A percentile compares a stretch with the other conserved stretches of the same genome.
Conservation (phyloP, 2,113 vertebrate species). For the Ibidorhyncha struthersii region DNA sequence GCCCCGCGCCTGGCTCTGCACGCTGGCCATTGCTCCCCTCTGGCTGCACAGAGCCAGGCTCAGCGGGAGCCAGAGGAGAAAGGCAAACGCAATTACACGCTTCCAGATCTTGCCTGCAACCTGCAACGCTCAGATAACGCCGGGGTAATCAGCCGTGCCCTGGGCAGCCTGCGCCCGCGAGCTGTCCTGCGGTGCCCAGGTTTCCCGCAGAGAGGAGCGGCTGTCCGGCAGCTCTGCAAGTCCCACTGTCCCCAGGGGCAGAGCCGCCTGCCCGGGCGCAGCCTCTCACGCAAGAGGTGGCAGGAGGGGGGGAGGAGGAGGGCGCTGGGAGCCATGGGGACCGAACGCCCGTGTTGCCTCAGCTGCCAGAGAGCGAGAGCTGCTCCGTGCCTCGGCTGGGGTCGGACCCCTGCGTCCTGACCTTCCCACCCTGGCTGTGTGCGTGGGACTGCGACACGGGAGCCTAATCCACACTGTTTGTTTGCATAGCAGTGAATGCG, state of each 20-base stretch:
- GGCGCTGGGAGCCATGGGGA: fast-evolving
- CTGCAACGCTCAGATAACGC: not conserved
- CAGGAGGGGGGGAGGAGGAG: not conserved
- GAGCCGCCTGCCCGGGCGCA: not conserved
- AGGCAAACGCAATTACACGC: not conserved
- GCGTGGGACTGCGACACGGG: not conserved
- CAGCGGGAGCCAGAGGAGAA: not conserved
- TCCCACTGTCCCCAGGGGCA: not conserved
- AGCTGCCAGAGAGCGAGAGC: not conserved
- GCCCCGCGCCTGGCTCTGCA: too few species aligned
- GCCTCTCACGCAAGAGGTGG: not conserved
- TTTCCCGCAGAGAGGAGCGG: not conserved
- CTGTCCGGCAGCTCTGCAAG: not conserved
- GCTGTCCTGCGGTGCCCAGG: not conserved
- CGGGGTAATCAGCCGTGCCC: not conserved
- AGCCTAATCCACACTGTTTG: not conserved
- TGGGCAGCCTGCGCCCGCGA: not conserved
- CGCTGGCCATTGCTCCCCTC: not conserved
- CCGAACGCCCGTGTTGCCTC: fast-evolving
- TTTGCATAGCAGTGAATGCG: not conserved
- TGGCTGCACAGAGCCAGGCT: not conserved
- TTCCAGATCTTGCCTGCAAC: not conserved
- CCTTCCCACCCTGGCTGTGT: not conserved
- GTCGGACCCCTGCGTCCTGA: fast-evolving
- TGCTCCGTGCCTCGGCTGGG: not conserved